Evolutionary conservation across 1,140 invertebrate species (phyloP), one percentile per base, ranked within the genome.

Genomic region (Heterodera carotae): DNA sequence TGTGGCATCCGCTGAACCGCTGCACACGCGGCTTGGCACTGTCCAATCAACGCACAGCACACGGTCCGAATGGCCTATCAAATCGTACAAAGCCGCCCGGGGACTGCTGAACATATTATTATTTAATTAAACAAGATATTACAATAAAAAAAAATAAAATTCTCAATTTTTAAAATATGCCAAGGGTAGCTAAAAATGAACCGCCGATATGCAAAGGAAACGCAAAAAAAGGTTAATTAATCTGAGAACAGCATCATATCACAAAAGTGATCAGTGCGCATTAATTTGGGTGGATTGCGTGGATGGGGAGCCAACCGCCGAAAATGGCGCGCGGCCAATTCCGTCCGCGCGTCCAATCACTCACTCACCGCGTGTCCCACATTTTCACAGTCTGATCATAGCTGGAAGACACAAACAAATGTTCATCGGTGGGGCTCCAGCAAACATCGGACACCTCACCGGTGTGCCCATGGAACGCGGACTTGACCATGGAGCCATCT

Each of bases 11-110:
- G 94, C 92, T 8, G 94, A 93, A 27, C 96, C 97, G 74, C 94
- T 97, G 53, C 96, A 90, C 71, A 99, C 92, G 43, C 93, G 91
- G 62, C 92, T 90, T 0, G 92, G 91, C 89, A 94, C 92, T 3
- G 93, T 92, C 96, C 97, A 99, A 89, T 97, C 94, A 83, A 94
- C 94, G 84, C 93, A 92, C 31, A 98, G 89, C 2, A 98, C 92
- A 90, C 96, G 97, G 80, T 97, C 96, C 83, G 94, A 92, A 86
- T 99, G 97, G 0, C 96, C 96, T 75, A 91, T 91, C 83, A 99
- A 89, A 88, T 98, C 94, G 86, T 93, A 99, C 0, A 99, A 89
- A 2, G 96, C 93, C 12, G 94, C 93, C 88, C 93, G 94, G 0
- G 94, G 92, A 88, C 95, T 94, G 88, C 85, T 91, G 90, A 86